Conservation (phyloP, 2,888 invertebrate genomes). For the Dicyrtomina minuta region DNA sequence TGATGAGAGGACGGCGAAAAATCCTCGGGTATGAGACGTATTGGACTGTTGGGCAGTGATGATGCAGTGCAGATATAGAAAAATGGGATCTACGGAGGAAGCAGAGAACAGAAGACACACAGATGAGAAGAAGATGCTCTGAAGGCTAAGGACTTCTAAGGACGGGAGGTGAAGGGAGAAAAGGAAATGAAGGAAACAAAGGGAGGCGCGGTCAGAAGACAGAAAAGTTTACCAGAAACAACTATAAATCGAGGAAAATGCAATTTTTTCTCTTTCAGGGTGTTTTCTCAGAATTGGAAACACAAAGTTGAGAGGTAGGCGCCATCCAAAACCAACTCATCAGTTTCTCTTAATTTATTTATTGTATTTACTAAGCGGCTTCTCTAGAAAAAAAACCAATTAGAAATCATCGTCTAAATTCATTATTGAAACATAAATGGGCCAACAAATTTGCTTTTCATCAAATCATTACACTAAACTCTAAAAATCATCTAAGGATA, state of each 20-base stretch:
- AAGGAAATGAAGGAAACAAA: constrained; percentile 7
- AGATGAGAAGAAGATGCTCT: too few relatives aligned
- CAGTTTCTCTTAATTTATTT: constrained; percentile 37
- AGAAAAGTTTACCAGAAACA: constrained; percentile 16
- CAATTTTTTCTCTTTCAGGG: constrained; percentile 11
- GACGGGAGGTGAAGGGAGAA: neutral
- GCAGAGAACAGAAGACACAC: too few relatives aligned
- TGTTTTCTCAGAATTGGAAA: constrained; percentile 36
- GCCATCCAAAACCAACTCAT: constrained; percentile 37
- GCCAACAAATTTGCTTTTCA: constrained; percentile 4
- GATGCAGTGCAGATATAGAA: too few relatives aligned
- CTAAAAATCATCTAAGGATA: too few relatives aligned
- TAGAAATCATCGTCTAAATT: constrained; percentile 11
- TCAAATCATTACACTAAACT: constrained; percentile 2
- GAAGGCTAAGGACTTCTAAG: too few relatives aligned
- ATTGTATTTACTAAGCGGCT: constrained; percentile 36
- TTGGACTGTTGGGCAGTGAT: too few relatives aligned
- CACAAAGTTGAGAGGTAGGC: constrained; percentile 30
- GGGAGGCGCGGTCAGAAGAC: constrained; percentile 14
- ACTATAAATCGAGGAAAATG: constrained; percentile 16
- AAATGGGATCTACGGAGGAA: too few relatives aligned
- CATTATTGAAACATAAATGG: constrained; percentile 11
- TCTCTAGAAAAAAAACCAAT: constrained; percentile 12
- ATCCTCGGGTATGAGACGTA: neutral
- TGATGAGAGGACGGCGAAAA: constrained; percentile 1